Conservation (phyloP, 2,888 invertebrate genomes). For the Erpobdella octoculata region DNA sequence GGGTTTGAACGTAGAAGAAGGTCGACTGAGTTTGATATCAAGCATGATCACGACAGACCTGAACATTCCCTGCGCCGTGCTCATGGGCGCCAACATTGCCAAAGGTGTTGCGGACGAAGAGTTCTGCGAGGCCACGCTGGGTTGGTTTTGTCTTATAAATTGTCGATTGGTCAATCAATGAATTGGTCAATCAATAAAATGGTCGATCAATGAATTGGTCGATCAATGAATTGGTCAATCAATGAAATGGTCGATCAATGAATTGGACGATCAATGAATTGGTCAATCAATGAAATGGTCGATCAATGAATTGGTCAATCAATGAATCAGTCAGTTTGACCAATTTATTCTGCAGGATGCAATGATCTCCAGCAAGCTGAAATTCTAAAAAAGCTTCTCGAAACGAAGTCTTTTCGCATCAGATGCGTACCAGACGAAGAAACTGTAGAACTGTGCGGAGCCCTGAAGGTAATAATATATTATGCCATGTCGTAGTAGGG, state of each 20-base stretch:
- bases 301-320: not conserved
- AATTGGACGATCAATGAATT: not conserved
- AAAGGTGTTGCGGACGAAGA: conserved; percentile 92
- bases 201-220: not conserved
- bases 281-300: too few relatives aligned
- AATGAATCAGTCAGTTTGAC: not conserved
- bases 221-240: too few relatives aligned
- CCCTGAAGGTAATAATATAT: conserved; percentile 84
- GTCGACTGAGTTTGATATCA: conserved; percentile 76
- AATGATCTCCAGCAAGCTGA: conserved; percentile 60
- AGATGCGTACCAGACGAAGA: conserved; percentile 79
- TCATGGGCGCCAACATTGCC: conserved; percentile 98
- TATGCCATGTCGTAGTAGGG: too few relatives aligned
- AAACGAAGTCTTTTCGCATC: conserved; percentile 84
- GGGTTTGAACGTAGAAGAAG: conserved; percentile 35
- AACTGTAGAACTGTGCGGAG: conserved; percentile 97
- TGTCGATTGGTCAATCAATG: not conserved
- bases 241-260: not conserved
- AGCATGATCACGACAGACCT: conserved; percentile 80
- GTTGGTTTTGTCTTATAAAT: conserved; percentile 47
- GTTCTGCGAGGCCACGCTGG: conserved; percentile 98
- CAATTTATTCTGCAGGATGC: conserved; percentile 41
- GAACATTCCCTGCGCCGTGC: conserved; percentile 80
- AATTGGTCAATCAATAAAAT: not conserved
- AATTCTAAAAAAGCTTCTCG: conserved; percentile 77